A percentile compares a stretch with the other conserved stretches of the same genome.
Conservation (phyloP, 2,113 vertebrate genomes). For the Atherinomorus stipes region DNA sequence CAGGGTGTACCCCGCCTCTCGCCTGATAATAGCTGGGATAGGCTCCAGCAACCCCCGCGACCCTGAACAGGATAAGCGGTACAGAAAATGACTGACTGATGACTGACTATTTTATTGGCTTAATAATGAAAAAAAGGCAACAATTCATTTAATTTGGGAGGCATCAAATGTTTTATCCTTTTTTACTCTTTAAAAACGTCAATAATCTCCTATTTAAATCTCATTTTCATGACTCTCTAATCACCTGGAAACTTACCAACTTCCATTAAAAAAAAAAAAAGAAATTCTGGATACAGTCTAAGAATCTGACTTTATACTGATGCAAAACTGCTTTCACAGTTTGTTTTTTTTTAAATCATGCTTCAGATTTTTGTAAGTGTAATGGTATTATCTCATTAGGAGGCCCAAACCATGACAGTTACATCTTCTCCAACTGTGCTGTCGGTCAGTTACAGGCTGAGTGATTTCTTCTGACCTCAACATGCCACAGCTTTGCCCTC, state of each 20-base stretch:
- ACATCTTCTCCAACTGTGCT: slow-evolving; percentile 54
- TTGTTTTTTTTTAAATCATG: no score
- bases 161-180: no score
- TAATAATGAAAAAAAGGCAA: not conserved
- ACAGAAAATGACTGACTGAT: no score
- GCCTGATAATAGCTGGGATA: no score
- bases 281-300: not conserved
- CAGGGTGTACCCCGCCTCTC: no score
- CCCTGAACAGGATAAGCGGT: no score
- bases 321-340: not conserved
- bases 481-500: slow-evolving; percentile 61
- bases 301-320: not conserved
- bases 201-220: no score
- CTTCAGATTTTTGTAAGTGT: slow-evolving; percentile 20
- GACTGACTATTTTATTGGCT: no score
- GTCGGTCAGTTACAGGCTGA: slow-evolving; percentile 65
- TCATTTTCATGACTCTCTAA: not conserved
- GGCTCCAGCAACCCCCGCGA: no score
- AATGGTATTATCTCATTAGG: slow-evolving; percentile 55
- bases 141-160: no score
- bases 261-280: no score
- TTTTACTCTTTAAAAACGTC: no score
- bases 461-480: slow-evolving; percentile 71
- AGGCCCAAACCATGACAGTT: slow-evolving; percentile 51
- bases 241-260: not conserved